Evolutionary conservation across 2,797 vertebrate species (phyloP).

Genomic region (Xyrichtys novacula): DNA sequence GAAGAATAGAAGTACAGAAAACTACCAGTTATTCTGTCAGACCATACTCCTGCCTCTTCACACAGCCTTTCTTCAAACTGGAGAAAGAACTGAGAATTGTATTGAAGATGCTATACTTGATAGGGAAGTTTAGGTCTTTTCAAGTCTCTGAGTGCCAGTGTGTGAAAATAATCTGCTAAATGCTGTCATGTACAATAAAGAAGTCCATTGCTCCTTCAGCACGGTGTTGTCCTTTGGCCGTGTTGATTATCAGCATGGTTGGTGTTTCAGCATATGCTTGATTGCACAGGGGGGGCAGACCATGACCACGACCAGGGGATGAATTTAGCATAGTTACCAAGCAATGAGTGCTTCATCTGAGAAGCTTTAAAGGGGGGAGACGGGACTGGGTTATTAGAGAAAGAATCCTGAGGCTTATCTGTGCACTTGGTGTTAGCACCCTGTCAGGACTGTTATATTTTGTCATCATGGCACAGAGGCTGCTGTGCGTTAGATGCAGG

Average conservation of each 20-base stretch:
- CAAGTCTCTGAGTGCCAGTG: neutral
- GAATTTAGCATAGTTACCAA: neutral
- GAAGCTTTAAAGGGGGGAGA: neutral
- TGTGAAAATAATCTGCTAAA: neutral
- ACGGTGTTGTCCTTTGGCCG: neutral
- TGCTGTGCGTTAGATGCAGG: neutral
- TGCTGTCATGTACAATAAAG: neutral
- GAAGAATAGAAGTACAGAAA: neutral
- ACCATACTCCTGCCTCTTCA: neutral
- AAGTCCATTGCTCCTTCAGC: neutral
- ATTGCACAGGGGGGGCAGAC: neutral
- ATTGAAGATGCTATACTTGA: neutral
- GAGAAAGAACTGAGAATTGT: neutral
- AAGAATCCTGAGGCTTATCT: neutral
- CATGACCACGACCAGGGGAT: neutral
- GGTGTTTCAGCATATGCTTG: neutral
- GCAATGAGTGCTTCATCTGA: neutral
- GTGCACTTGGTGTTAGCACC: neutral
- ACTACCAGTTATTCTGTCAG: conserved; percentile 15
- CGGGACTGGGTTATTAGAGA: neutral
- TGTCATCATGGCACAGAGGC: neutral
- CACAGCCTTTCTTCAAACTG: no score
- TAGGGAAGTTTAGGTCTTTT: neutral
- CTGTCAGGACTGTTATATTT: conserved; percentile 9
- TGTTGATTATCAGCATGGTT: neutral